phyloP scores from a whole-genome alignment of 2,797 vertebrate species.

The Macrochelys suwanniensis region DNA sequence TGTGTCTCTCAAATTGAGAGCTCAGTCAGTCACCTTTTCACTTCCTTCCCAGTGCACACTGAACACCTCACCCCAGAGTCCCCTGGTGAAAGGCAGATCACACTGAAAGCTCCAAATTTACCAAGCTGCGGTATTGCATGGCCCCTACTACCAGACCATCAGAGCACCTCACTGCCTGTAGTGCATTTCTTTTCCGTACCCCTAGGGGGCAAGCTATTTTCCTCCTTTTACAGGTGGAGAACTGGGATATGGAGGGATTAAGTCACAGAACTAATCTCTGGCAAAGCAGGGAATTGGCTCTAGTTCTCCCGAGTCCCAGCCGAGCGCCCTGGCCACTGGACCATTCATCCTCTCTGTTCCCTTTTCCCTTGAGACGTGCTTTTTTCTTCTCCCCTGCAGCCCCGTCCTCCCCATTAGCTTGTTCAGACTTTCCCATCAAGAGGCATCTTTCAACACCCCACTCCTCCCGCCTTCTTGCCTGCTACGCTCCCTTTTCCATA shows the following conservation, averaged over 20 bases:
- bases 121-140: background rate
- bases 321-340: accelerated
- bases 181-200: background rate
- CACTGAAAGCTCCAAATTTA: background rate
- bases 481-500: background rate
- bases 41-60: background rate
- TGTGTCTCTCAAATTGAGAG: background rate
- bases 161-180: background rate
- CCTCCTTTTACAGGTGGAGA: background rate
- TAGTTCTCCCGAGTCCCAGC: background rate
- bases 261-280: background rate
- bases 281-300: background rate
- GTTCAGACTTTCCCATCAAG: background rate
- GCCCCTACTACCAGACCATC: background rate
- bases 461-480: background rate
- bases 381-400: background rate
- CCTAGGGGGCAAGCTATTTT: background rate
- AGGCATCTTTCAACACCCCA: background rate
- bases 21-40: background rate
- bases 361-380: accelerated
- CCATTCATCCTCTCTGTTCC: accelerated
- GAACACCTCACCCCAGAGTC: background rate
- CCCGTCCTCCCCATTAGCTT: accelerated
- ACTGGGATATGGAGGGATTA: background rate
- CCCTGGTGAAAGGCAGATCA: background rate